Evolutionary conservation across 1,140 invertebrate genomes (phyloP).

Genomic region (Psix sp.): DNA sequence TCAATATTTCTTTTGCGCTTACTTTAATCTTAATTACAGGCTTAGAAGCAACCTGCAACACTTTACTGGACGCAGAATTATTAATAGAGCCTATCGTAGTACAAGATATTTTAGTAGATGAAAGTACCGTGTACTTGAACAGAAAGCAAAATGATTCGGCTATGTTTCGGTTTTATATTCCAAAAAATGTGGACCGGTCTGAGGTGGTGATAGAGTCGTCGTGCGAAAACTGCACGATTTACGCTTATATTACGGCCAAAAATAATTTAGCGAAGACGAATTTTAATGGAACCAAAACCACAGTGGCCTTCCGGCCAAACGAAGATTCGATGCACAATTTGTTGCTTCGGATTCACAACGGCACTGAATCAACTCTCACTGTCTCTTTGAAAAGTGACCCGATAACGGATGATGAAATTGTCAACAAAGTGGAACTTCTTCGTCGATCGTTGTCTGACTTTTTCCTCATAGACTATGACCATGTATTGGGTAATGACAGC

Average conservation of each 20-base stretch:
- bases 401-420: background rate
- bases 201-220: slow-evolving; percentile 60
- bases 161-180: slow-evolving; percentile 64
- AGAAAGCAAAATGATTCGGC: slow-evolving; percentile 60
- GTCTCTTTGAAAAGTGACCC: slow-evolving; percentile 30
- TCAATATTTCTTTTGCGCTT: slow-evolving; percentile 1
- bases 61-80: slow-evolving; percentile 79
- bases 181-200: slow-evolving; percentile 44
- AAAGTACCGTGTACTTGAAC: slow-evolving; percentile 59
- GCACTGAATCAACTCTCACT: slow-evolving; percentile 62
- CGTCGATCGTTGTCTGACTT: slow-evolving; percentile 83
- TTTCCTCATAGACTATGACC: slow-evolving; percentile 84
- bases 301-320: slow-evolving; percentile 77
- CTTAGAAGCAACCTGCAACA: slow-evolving; percentile 77
- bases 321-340: slow-evolving; percentile 80
- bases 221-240: slow-evolving; percentile 67
- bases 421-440: slow-evolving; percentile 74
- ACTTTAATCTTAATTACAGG: slow-evolving; percentile 66
- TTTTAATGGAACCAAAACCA: slow-evolving; percentile 58
- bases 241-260: slow-evolving; percentile 62
- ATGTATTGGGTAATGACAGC: slow-evolving; percentile 79
- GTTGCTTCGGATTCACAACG: slow-evolving; percentile 62
- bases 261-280: slow-evolving; percentile 46
- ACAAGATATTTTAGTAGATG: slow-evolving; percentile 56
- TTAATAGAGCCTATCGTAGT: slow-evolving; percentile 73